phyloP scores from a whole-genome alignment of 2,888 invertebrate genomes.

The Epistrophe eligans region DNA sequence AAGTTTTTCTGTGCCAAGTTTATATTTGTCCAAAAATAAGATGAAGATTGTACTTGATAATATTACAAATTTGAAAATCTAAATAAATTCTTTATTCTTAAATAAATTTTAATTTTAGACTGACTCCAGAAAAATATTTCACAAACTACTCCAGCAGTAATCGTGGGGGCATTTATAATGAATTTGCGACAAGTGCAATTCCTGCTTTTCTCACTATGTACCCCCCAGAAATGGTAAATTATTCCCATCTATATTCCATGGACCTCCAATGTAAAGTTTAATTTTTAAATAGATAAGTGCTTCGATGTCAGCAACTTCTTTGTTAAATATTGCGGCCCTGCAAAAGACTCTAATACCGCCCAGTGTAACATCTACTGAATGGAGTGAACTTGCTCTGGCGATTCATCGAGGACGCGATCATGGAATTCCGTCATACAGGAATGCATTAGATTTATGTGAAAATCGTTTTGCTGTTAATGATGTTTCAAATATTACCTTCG shows the following conservation, averaged over 20 bases:
- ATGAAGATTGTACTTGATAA: no score
- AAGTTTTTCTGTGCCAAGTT: no score
- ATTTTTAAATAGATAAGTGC: constrained; percentile 85
- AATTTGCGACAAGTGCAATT: constrained; percentile 90
- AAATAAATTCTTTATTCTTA: no score
- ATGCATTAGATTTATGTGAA: constrained; percentile 88
- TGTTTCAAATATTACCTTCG: constrained; percentile 80
- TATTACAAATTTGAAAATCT: no score
- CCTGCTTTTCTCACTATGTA: constrained; percentile 91
- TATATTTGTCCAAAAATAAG: no score
- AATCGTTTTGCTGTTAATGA: constrained; percentile 78
- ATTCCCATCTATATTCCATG: neutral
- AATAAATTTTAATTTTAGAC: constrained; percentile 83
- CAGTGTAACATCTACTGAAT: constrained; percentile 84
- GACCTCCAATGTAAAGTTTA: neutral
- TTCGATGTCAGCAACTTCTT: constrained; percentile 86
- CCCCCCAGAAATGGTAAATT: constrained; percentile 87
- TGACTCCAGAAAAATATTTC: constrained; percentile 89
- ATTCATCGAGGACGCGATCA: constrained; percentile 91
- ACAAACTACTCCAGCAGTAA: constrained; percentile 92
- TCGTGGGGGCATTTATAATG: constrained; percentile 91
- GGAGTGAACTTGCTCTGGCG: constrained; percentile 85
- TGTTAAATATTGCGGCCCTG: constrained; percentile 87
- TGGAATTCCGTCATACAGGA: constrained; percentile 90
- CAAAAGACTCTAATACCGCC: constrained; percentile 82